phyloP scores from a whole-genome alignment of 1,140 invertebrate genomes.

The Pseudomyrmex pallidus region DNA sequence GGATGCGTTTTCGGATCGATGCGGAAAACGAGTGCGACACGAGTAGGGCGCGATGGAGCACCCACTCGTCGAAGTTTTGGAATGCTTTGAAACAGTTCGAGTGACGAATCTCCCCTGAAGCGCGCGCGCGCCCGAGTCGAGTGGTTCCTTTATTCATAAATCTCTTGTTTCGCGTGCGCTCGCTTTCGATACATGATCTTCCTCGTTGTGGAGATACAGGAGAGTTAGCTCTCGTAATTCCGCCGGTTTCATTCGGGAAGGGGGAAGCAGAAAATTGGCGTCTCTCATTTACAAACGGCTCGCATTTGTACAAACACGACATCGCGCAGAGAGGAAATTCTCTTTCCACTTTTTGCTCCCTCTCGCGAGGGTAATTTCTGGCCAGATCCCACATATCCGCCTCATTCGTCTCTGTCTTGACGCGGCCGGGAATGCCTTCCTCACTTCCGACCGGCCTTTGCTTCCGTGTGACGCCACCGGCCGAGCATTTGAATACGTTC shows the following conservation, averaged over 20 bases:
- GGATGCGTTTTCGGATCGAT: constrained; percentile 7
- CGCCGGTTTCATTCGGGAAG: neutral
- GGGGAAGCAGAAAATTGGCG: constrained; percentile 21
- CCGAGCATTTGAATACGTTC: constrained; percentile 52
- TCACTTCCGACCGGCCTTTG: constrained; percentile 36
- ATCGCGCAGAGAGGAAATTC: no score
- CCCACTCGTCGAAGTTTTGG: constrained; percentile 5
- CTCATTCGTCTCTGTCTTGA: constrained; percentile 55
- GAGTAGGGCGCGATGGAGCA: constrained; percentile 8
- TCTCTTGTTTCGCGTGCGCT: neutral
- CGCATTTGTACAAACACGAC: constrained; percentile 33
- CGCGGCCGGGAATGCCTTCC: constrained; percentile 35
- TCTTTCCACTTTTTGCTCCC: no score
- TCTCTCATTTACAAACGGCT: constrained; percentile 41
- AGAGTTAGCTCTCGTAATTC: constrained; percentile 23
- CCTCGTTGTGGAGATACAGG: neutral
- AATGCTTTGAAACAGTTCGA: constrained; percentile 13
- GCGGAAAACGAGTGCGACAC: neutral
- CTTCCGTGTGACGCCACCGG: constrained; percentile 52
- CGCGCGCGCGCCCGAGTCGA: no score
- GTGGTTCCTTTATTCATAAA: constrained; percentile 6
- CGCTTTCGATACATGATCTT: neutral
- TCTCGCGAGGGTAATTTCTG: constrained; percentile 25
- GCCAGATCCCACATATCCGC: constrained; percentile 36
- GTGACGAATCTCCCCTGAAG: no score